Evolutionary conservation across 2,797 vertebrate species (phyloP), one percentile per base, ranked within the genome.

Genomic region (Stomatorhinus walkeri): DNA sequence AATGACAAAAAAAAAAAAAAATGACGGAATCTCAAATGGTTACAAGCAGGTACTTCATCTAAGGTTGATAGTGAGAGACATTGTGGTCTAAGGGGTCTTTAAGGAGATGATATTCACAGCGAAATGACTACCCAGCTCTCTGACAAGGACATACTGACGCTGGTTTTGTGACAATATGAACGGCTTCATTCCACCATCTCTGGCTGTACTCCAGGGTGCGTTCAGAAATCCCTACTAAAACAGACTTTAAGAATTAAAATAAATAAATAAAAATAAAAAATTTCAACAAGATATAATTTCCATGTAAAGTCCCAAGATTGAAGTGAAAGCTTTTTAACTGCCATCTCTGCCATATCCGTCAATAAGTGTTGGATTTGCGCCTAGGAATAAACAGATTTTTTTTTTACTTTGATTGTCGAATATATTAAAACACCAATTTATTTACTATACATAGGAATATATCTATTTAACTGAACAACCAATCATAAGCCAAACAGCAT

Each of bases 21-120:
- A 84, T 72, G 68, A 51, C 76, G 12, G 86, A 83, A 61, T 52
- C 76, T 84, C 32, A 89, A 85, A 79, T 51, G 89, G 54, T 79
- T 85, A 68, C 28, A 68, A 49, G 87, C 87, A 85, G 87, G 87
- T 88, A 89, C 87, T 89, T 89, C 81, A 86, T 89, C 48, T 85
- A 86, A 88, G 85, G 88, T 85, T 88, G 87, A 89, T 88, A 59
- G 32, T 10, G 81, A 88, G 61, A 89, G 87, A 88, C 81, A 88
- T 59, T 68, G 85, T 76, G 43, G 85, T 28, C 64, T 81, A 89
- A 86, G 59, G 46, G 81, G 59, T 72, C 24, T 88, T 88, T 85
- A 76, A 76, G 68, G 56, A 85, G 84, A 89, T 22, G 79, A 56
- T 85, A 59, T 46, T 64, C 54, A 16, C 22, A 14, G 54, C 49